Conservation (phyloP, 2,888 invertebrate species). For the Apodemia zela region DNA sequence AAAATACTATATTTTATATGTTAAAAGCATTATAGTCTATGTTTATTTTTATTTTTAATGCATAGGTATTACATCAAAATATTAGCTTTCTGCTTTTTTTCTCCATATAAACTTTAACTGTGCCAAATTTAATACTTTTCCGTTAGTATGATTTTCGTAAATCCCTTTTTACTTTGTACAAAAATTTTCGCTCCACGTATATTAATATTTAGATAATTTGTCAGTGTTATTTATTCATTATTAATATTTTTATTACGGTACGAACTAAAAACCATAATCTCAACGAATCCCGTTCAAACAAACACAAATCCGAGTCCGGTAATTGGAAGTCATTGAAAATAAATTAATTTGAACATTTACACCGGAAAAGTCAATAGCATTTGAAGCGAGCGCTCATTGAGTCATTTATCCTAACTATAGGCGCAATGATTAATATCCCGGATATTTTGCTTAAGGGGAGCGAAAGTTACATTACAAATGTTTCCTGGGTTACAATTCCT, state of each 20-base stretch:
- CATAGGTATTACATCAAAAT: too few species aligned
- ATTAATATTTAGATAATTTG: too few species aligned
- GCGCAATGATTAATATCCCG: constrained; percentile 72
- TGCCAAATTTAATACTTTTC: too few species aligned
- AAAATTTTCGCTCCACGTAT: too few species aligned
- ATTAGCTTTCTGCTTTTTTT: too few species aligned
- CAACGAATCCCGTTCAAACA: constrained; percentile 15
- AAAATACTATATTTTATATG: too few species aligned
- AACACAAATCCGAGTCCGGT: constrained; percentile 13
- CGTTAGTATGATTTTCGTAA: too few species aligned
- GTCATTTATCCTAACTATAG: constrained; percentile 66
- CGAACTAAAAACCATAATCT: background rate
- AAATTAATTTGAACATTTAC: constrained; percentile 56
- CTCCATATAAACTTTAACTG: too few species aligned
- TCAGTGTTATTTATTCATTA: background rate
- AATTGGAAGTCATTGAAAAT: constrained; percentile 31
- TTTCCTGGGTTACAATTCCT: constrained; percentile 31
- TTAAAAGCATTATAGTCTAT: too few species aligned
- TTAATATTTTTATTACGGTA: background rate
- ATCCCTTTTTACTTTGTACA: too few species aligned
- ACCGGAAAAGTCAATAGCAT: constrained; percentile 65
- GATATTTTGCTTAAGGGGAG: constrained; percentile 61
- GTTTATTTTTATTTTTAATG: too few species aligned
- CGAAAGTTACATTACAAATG: constrained; percentile 39
- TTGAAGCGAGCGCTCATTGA: constrained; percentile 59